Base-by-base conservation (phyloP, 1,140 invertebrate species). In the Dinoponera quadriceps region DNA sequence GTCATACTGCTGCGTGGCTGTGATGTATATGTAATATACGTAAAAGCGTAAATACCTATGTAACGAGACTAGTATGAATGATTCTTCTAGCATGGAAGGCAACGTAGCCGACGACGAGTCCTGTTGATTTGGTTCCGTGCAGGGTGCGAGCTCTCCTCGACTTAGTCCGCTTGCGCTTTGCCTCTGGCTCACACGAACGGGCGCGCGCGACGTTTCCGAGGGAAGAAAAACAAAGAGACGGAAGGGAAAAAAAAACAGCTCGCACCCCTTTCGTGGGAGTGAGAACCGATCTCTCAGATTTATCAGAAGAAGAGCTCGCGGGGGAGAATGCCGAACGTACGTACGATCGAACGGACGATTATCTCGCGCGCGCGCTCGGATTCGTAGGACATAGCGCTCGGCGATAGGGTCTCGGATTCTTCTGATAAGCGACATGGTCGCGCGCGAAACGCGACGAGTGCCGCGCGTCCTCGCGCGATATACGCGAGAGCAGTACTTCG, bases 91-190 rank as follows among this genome's bases (percentile, higher is more conserved):
- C 83, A 85, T 83, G 82, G 83, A 88, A 87, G 83, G 84, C 87
- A 89, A 91, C 82, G 89, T 89, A 78, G 82, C 82, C 87, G 89
- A 91, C 87, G 87, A 91, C 86, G 87, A 91, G 91, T 93, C 90
- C 89, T 92, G 93, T 93, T 94, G 94, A 94, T 94, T 94, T 94
- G 94, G 94, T 94, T 94, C 92, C 94, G 94, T 94, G 91, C 94
- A 94, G 93, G 93, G 93, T 92, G 89, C 89, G 85, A 91, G 89
- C 88, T 91, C 84, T 90, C 85, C 85, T 88, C 89, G 84, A 81
- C 69, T 84, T 88, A 11, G 63, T 85, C 77, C 74, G 74, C 78
- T 82, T 81, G 65, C 63, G 71, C 82, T 77, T 74, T 83, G 71
- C 85, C 83, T 85, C 85, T 85, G 74, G 90, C 82, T 88, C 73